Evolutionary conservation across 1,140 invertebrate genomes (phyloP).

Genomic region (Muscidifurax raptorellus): DNA sequence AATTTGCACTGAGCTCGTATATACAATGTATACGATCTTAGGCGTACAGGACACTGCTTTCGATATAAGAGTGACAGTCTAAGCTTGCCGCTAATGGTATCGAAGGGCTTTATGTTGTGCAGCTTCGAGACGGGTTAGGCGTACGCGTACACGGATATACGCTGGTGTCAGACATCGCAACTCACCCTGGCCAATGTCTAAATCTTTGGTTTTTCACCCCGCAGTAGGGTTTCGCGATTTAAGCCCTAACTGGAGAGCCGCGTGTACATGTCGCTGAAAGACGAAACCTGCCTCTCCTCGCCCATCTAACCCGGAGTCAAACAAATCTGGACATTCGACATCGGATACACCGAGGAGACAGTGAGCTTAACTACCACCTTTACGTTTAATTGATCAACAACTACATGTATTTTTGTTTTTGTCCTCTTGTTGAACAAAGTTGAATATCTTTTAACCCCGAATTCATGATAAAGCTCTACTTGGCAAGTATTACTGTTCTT

Average conservation of each 20-base stretch:
- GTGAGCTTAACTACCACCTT: background rate
- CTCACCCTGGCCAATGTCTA: background rate
- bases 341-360: constrained; percentile 11
- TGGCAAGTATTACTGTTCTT: too few species aligned
- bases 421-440: too few species aligned
- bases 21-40: background rate
- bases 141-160: background rate
- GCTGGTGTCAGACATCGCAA: background rate
- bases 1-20: background rate
- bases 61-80: too few species aligned
- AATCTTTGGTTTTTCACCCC: background rate
- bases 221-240: background rate
- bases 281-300: background rate
- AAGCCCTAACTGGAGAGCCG: background rate
- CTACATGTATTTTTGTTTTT: too few species aligned
- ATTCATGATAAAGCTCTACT: too few species aligned
- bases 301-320: background rate
- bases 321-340: background rate
- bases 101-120: too few species aligned
- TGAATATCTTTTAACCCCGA: too few species aligned
- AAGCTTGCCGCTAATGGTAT: too few species aligned
- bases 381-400: background rate
- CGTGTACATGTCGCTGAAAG: background rate
- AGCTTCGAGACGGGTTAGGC: too few species aligned
- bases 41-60: too few species aligned